Base-by-base conservation (phyloP, 64 coral and sea anemone genomes). In the Montipora capricornis region DNA sequence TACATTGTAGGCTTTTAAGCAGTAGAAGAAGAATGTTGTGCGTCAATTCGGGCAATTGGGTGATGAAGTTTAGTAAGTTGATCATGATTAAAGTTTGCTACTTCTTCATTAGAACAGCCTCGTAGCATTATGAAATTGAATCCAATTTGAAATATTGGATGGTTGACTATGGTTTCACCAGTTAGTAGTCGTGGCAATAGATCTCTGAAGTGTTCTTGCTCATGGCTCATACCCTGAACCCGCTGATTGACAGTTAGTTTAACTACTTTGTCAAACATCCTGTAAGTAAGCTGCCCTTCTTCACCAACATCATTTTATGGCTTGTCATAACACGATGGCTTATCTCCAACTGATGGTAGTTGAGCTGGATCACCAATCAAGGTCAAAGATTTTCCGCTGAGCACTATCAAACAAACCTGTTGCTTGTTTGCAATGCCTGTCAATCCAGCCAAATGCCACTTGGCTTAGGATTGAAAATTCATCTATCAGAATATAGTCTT, bases 241-340 rank as follows among this genome's bases (percentile, higher is more conserved):
- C 87, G 20, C 48, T 76, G 82, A 68, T 85, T 85, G 52, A 89
- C 87, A 37, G 53, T 85, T 74, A 74, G 71, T 22, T 74, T 74
- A 74, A 74, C 22, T 29, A 74, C 71, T 74, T 74, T 74, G 71
- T 74, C 78, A 19, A 80, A 80, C 78, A 80, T 49, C 52, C 20
- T 80, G 52, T 80, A 80, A 49, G 78, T 80, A 3, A 49, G 44
- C 1, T 78, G 20, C 44, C 76, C 76, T 78, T 44, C 37, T 78
- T 78, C 76, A 44, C 0, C 76, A 78, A 78, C 49, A 78, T 16
- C 22, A 78, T 37, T 78, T 78, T 14, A 78, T 37, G 76, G 76
- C 16, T 78, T 45, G 13, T 45, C 26, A 78, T 78, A 44, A 78
- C 46, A 78, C 0, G 49, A 50, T 78, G 76, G 76, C 26, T 78